A percentile compares a stretch with the other conserved stretches of the same genome.
These are phyloP conservation scores for Druon quercuslanigerum DNA, from an alignment of 1,140 invertebrate genomes.

Conservation along the genomic window DNA sequence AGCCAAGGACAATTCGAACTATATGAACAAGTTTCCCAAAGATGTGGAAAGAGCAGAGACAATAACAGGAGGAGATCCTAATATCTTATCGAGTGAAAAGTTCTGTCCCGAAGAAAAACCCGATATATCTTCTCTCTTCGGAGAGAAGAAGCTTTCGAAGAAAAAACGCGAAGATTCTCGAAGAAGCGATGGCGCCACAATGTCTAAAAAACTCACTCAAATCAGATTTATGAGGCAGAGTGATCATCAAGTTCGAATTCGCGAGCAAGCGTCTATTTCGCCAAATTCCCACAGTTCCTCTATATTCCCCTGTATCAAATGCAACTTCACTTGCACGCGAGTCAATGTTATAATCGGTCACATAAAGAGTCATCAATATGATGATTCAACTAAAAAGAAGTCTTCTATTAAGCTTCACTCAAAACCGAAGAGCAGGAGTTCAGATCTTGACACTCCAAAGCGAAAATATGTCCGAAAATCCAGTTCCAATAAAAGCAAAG, in stretches of 20 bases:
- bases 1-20: slow-evolving; percentile 73
- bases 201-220: slow-evolving; percentile 71
- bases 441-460: slow-evolving; percentile 70
- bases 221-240: slow-evolving; percentile 76
- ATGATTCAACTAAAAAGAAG: slow-evolving; percentile 45
- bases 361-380: slow-evolving; percentile 78
- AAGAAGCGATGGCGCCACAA: slow-evolving; percentile 56
- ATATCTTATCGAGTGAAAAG: slow-evolving; percentile 79
- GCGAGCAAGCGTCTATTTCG: slow-evolving; percentile 58
- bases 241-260: slow-evolving; percentile 80
- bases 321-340: slow-evolving; percentile 79
- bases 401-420: slow-evolving; percentile 49
- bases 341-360: slow-evolving; percentile 84
- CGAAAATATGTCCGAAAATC: slow-evolving; percentile 70
- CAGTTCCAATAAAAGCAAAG: slow-evolving; percentile 51
- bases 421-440: slow-evolving; percentile 48
- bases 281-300: slow-evolving; percentile 59
- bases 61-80: slow-evolving; percentile 80
- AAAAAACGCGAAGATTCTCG: slow-evolving; percentile 63
- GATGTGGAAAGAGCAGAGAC: slow-evolving; percentile 83
- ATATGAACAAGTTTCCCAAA: slow-evolving; percentile 85
- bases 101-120: slow-evolving; percentile 80
- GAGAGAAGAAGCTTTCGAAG: slow-evolving; percentile 69
- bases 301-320: slow-evolving; percentile 80
- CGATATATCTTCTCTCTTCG: slow-evolving; percentile 69